Evolutionary conservation across 2,888 invertebrate species (phyloP), one percentile per base, ranked within the genome.

Genomic region (Bruchidius siliquastri): DNA sequence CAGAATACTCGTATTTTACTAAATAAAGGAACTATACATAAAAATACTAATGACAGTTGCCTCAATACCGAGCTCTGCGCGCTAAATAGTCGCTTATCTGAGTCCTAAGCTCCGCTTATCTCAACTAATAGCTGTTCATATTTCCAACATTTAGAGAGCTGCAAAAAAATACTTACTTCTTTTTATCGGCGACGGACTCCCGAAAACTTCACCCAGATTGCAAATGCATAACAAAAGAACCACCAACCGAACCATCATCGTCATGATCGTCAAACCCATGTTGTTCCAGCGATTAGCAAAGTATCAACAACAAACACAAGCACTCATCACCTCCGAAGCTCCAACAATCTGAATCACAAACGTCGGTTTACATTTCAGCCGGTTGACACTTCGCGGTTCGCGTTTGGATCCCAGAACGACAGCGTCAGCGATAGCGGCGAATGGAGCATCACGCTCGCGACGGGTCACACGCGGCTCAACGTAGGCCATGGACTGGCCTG

Each of bases 401-500:
- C 26, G 26, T 26, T 26, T 70, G 49, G 72, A 68, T 73, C 66
- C 68, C 69, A 73, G 72, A 74, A 75, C 67, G 70, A 69, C 76
- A 76, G 68, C 66, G 66, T 69, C 32, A 21, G 71, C 72, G 71
- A 70, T 21, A 72, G 21, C 67, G 68, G 21, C 70, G 70, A 69
- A 69, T 66, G 67, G 70, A 72, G 67, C 68, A 20, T 21, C 21
- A 49, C 75, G 72, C 74, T 22, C 75, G 72, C 76, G 71, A 49
- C 49, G 6, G 49, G 69, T 72, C 49, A 66, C 21, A 21, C 73
- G 68, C 66, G 73, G 67, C 75, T 68, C 73, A 71, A 22, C 69
- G 76, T 71, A 75, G 72, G 76, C 76, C 73, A 67, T 74, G 74
- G 71, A 78, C 77, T 77, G 76, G 76, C 76, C 74, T 73, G 71